phyloP scores from a whole-genome alignment of 2,113 vertebrate genomes.

The Mirounga angustirostris region DNA sequence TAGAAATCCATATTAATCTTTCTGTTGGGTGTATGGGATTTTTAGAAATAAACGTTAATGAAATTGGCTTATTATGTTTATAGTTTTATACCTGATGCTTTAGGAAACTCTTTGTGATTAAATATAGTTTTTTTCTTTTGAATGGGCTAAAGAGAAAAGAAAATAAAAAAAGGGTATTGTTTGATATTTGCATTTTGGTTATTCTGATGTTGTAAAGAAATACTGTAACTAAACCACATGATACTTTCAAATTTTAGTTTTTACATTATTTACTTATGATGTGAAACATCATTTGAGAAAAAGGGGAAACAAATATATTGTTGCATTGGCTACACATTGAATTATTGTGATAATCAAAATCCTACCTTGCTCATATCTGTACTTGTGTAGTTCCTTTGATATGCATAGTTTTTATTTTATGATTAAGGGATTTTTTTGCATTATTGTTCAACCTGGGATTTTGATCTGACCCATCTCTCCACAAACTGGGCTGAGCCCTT shows the following conservation, averaged over 20 bases:
- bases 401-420: background rate
- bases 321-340: background rate
- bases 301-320: background rate
- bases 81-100: background rate
- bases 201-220: constrained; percentile 24
- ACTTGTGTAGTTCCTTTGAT: background rate
- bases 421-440: background rate
- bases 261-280: background rate
- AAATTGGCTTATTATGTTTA: background rate
- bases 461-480: background rate
- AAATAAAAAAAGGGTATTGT: background rate
- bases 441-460: background rate
- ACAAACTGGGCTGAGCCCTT: background rate
- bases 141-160: constrained; percentile 3
- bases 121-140: background rate
- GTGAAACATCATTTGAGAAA: background rate
- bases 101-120: background rate
- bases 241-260: background rate
- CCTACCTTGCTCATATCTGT: background rate
- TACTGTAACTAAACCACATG: background rate
- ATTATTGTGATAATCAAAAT: background rate
- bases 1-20: background rate
- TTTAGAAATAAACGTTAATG: background rate
- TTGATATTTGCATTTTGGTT: background rate
- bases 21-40: background rate